These are phyloP conservation scores for Pristionchus fissidentatus DNA, from an alignment of 2,888 invertebrate species.

Conservation along the genomic window DNA sequence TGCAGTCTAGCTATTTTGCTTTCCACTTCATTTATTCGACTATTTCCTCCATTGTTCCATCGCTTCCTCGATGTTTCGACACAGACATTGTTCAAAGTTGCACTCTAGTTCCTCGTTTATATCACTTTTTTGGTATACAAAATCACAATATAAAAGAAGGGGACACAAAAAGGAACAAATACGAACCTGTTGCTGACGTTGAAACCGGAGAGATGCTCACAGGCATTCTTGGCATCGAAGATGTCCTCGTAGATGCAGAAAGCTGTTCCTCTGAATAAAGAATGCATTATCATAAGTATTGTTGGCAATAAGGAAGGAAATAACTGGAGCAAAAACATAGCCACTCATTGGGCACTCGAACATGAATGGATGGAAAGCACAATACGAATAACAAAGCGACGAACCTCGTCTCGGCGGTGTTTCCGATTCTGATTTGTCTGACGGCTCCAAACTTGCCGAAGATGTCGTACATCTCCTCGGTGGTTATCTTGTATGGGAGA, in stretches of 20 bases:
- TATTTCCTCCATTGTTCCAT: too few species aligned
- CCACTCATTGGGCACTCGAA: background rate
- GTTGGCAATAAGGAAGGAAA: background rate
- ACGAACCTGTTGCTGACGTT: slow-evolving; percentile 96
- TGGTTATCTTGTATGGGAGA: slow-evolving; percentile 98
- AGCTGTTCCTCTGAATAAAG: slow-evolving; percentile 89
- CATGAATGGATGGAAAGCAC: background rate
- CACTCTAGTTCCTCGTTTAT: too few species aligned
- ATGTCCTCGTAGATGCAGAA: slow-evolving; percentile 99
- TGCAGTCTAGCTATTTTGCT: too few species aligned
- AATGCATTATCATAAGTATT: background rate
- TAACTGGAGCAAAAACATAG: background rate
- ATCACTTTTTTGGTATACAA: too few species aligned
- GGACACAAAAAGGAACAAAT: background rate
- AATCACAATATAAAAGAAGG: too few species aligned
- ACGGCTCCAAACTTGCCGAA: slow-evolving; percentile 99
- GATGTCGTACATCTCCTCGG: slow-evolving; percentile 99
- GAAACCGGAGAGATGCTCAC: slow-evolving; percentile 98
- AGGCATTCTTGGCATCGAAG: slow-evolving; percentile 99
- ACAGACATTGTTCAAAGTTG: too few species aligned
- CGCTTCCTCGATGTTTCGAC: too few species aligned
- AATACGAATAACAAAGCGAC: background rate
- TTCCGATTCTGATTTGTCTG: slow-evolving; percentile 86
- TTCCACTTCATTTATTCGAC: too few species aligned
- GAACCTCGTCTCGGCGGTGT: slow-evolving; percentile 44